Base-by-base conservation (phyloP, 2,797 vertebrate species). In the Poliocrania exsul region DNA sequence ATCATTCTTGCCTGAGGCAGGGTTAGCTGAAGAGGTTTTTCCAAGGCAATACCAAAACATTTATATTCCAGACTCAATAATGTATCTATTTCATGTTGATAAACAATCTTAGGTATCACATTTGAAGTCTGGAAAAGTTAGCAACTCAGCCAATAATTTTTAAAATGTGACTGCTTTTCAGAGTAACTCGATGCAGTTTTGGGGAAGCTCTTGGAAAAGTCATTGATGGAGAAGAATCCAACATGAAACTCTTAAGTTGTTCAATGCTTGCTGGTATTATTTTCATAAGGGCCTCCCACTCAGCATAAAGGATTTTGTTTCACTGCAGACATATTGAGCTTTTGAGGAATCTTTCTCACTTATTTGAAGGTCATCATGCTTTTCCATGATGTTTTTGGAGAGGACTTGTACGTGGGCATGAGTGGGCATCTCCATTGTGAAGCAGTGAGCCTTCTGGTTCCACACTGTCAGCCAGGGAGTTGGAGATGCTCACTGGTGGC, bases 51-150 rank as follows among this genome's bases (percentile, higher is more conserved):
- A 90, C 16, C 31, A 60, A 90, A 90, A 84, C 77, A 71, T 80
- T 91, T 86, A 25, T 90, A 81, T 88, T 84, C 87, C 60, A 53
- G 73, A 25, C 79, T 70, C 80, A 75, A 70, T 86, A 89, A 91
- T 85, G 92, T 87, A 89, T 78, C 86, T 92, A 56, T 83, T 90
- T 71, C 40, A 38, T 42, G 40, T 66, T 72, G 86, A 91, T 67
- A 83, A 26, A 19, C 81, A 81, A 86, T 91, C 44, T 84, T 54
- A 64, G 58, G 61, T 37, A 86, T 58, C 40, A 81, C 31, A 28
- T 90, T 94, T 91, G 62, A 92, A 81, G 82, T 49, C 93, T 84
- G 82, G 66, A 86, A 72, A 91, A 46, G n/a, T 70, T 64, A 77
- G 37, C 23, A 58, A 49, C 44, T 84, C 53, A 44, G 49, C 91